Evolutionary conservation across 2,888 invertebrate genomes (phyloP).

Genomic region (Bellardia bayeri): DNA sequence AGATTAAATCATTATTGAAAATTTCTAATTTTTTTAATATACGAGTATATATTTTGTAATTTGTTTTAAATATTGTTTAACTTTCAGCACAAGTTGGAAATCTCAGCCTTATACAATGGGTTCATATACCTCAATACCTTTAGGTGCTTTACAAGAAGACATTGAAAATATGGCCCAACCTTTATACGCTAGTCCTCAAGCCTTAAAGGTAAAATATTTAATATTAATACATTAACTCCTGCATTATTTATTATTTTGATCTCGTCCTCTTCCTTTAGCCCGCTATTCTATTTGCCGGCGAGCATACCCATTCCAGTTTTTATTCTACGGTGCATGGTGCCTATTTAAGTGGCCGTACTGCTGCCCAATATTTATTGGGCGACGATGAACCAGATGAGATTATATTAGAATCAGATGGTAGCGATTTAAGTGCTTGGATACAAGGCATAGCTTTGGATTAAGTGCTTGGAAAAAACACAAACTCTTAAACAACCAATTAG

Average conservation of each 20-base stretch:
- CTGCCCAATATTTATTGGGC: slow-evolving; percentile 89
- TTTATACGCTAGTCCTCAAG: slow-evolving; percentile 89
- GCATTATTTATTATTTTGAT: neutral
- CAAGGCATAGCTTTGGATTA: slow-evolving; percentile 92
- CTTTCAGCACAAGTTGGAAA: slow-evolving; percentile 93
- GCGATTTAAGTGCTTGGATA: slow-evolving; percentile 94
- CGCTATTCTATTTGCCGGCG: slow-evolving; percentile 94
- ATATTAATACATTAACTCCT: neutral
- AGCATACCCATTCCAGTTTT: slow-evolving; percentile 97
- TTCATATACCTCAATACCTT: slow-evolving; percentile 95
- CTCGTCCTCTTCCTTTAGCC: slow-evolving; percentile 86
- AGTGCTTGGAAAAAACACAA: slow-evolving; percentile 56
- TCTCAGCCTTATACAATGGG: slow-evolving; percentile 93
- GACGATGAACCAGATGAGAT: slow-evolving; percentile 88
- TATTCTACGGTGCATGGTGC: slow-evolving; percentile 98
- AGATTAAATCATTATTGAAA: no score
- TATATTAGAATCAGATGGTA: slow-evolving; percentile 90
- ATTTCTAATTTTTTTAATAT: no score
- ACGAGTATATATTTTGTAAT: neutral
- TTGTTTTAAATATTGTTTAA: slow-evolving; percentile 5
- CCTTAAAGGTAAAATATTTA: slow-evolving; percentile 86
- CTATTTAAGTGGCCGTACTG: slow-evolving; percentile 93
- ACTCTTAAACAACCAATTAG: slow-evolving; percentile 43
- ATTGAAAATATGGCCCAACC: slow-evolving; percentile 95
- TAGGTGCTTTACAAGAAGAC: slow-evolving; percentile 94